Percentiles rank a stretch among this genome's conserved stretches.
Conservation (phyloP, 2,797 vertebrate genomes). For the Sebastes taczanowskii region DNA sequence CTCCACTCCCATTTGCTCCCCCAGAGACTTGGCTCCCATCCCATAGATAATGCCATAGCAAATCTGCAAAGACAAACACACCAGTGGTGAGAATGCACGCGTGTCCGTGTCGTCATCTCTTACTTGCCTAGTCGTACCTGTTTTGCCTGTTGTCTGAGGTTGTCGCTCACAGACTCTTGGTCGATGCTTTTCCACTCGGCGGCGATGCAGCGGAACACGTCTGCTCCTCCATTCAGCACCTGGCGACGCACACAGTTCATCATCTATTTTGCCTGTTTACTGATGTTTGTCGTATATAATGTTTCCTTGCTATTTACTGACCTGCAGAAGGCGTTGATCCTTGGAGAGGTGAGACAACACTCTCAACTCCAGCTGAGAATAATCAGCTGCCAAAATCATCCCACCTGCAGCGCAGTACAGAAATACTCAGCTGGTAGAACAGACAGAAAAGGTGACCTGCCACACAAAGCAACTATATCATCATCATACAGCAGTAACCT, state of each 20-base stretch:
- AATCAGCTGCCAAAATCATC: constrained; percentile 94
- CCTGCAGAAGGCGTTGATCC: constrained; percentile 88
- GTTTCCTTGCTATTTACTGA: constrained; percentile 9
- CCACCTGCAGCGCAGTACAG: constrained; percentile 83
- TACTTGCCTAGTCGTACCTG: constrained; percentile 81
- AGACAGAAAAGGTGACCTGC: neutral
- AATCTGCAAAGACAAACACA: constrained; percentile 82
- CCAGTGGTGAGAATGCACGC: neutral
- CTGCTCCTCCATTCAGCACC: constrained; percentile 89
- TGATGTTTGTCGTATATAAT: neutral
- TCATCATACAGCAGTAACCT: constrained; percentile 77
- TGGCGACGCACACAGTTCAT: constrained; percentile 9
- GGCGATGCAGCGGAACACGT: constrained; percentile 95
- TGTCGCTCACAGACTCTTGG: constrained; percentile 84
- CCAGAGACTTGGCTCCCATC: constrained; percentile 95
- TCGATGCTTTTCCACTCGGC: constrained; percentile 95
- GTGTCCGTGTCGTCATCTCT: neutral
- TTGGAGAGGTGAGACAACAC: constrained; percentile 93
- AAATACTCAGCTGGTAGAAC: neutral
- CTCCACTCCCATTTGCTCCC: constrained; percentile 96
- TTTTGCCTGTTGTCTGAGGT: constrained; percentile 93
- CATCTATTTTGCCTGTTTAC: neutral
- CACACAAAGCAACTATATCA: neutral
- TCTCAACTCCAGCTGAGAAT: constrained; percentile 95
- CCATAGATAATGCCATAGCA: constrained; percentile 99